These are phyloP conservation scores for Melanotaenia nigrans DNA, from an alignment of 2,797 vertebrate genomes.

Conservation along the genomic window DNA sequence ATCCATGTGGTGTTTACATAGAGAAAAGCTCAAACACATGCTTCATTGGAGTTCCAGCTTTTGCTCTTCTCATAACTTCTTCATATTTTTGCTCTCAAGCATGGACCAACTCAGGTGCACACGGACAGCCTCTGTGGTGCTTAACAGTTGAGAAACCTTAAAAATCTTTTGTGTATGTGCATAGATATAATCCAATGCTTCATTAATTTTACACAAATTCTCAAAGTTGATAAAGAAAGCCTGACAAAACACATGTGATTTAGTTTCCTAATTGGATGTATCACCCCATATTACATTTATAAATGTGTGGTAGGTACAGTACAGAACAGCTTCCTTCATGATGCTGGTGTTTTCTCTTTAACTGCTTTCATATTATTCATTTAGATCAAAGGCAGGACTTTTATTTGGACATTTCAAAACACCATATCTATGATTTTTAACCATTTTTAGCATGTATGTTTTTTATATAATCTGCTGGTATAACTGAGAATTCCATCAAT, in stretches of 20 bases:
- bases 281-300: too few species aligned
- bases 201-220: too few species aligned
- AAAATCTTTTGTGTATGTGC: neutral
- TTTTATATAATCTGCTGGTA: neutral
- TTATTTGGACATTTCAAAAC: neutral
- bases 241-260: neutral
- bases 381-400: neutral
- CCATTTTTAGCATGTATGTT: neutral
- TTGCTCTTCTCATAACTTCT: neutral
- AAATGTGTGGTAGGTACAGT: neutral
- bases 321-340: neutral
- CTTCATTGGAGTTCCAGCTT: neutral
- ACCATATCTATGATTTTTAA: neutral
- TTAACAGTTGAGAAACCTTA: neutral
- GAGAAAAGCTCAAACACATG: neutral
- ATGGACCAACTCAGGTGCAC: neutral
- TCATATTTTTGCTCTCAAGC: slow-evolving; percentile 11
- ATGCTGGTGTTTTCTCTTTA: neutral
- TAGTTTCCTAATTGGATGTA: too few species aligned
- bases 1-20: slow-evolving; percentile 5
- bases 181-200: neutral
- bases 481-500: neutral
- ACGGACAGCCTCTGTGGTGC: neutral
- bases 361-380: neutral
- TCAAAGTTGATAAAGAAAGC: neutral